Conservation (phyloP, 2,797 vertebrate species). For the Thaleichthys pacificus region DNA sequence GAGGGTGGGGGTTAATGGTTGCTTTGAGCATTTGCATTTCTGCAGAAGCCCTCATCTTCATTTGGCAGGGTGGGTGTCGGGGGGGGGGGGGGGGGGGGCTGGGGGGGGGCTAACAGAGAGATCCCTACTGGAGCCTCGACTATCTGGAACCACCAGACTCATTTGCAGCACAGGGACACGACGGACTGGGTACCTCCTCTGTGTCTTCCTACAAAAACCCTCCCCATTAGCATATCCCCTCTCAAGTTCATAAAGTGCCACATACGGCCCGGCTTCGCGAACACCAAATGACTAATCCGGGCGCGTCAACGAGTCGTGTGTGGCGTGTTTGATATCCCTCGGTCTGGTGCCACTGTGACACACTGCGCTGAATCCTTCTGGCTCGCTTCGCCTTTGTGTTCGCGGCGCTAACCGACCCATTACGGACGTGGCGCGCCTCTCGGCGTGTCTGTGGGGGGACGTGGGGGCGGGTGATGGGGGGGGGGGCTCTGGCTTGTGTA, state of each 20-base stretch:
- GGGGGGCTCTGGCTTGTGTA: conserved; percentile 31
- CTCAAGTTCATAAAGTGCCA: conserved; percentile 55
- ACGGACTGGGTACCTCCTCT: conserved; percentile 55
- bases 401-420: conserved; percentile 39
- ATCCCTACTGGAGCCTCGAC: conserved; percentile 45
- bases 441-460: conserved; percentile 16
- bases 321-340: conserved; percentile 48
- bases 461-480: neutral
- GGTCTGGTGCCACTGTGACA: conserved; percentile 32
- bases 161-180: conserved; percentile 61
- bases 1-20: conserved; percentile 33
- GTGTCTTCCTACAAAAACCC: conserved; percentile 24
- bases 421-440: conserved; percentile 10
- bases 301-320: conserved; percentile 42
- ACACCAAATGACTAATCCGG: conserved; percentile 22
- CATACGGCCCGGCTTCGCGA: conserved; percentile 46
- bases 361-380: conserved; percentile 23
- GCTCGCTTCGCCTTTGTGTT: conserved; percentile 13
- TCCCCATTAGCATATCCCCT: conserved; percentile 58
- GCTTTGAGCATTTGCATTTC: conserved; percentile 54
- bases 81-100: conserved; percentile 40
- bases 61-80: conserved; percentile 42
- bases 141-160: conserved; percentile 53
- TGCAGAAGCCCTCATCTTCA: conserved; percentile 52
- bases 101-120: conserved; percentile 56